Percentiles rank a stretch among this genome's conserved stretches.
Evolutionary conservation across 2,888 invertebrate genomes (phyloP).

Genomic region (Volucella bombylans): DNA sequence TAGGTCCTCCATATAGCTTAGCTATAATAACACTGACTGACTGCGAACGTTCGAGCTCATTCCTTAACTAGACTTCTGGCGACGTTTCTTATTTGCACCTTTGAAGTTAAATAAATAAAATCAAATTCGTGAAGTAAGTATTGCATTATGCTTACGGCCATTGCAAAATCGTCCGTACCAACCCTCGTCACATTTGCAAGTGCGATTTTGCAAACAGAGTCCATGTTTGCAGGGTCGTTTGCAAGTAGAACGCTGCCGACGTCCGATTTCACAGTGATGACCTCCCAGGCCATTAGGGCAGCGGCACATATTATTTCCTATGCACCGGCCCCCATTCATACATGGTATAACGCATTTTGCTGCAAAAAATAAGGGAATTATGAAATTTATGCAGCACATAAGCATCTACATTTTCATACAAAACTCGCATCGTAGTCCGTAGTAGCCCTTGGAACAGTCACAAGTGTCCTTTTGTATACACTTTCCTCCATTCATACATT

Average conservation of each 20-base stretch:
- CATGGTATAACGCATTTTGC: constrained; percentile 95
- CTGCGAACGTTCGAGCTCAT: constrained; percentile 26
- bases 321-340: constrained; percentile 94
- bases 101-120: constrained; percentile 24
- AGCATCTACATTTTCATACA: constrained; percentile 85
- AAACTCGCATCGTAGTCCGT: constrained; percentile 94
- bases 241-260: constrained; percentile 88
- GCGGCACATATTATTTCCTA: constrained; percentile 93
- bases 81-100: constrained; percentile 76
- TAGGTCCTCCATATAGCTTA: constrained; percentile 56
- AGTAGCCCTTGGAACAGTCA: constrained; percentile 94
- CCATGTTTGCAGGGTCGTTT: constrained; percentile 90
- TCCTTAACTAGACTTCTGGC: constrained; percentile 73
- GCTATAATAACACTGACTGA: constrained; percentile 66
- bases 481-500: constrained; percentile 96
- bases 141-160: constrained; percentile 84
- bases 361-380: constrained; percentile 78
- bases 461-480: constrained; percentile 97
- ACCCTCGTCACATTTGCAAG: constrained; percentile 91
- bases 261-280: constrained; percentile 95
- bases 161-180: constrained; percentile 92
- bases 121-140: not conserved
- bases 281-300: constrained; percentile 93
- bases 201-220: constrained; percentile 87
- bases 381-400: not conserved